Percentiles rank a stretch among this genome's conserved stretches.
These are phyloP conservation scores for Rhinophrynus dorsalis DNA, from an alignment of 2,797 vertebrate genomes.

Conservation along the genomic window DNA sequence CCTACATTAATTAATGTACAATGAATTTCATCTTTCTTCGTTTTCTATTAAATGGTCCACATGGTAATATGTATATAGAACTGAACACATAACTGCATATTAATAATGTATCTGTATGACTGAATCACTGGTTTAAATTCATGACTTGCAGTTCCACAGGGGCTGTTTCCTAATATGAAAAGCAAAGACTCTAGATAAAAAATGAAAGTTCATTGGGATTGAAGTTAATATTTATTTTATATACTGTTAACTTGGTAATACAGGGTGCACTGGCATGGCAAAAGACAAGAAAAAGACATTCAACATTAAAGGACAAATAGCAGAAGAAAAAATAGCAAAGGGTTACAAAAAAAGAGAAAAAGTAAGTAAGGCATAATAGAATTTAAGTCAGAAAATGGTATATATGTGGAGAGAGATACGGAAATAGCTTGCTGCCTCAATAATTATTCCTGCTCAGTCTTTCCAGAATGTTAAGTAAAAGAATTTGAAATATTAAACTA, in stretches of 20 bases:
- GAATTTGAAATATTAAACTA: no score
- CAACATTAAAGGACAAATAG: no score
- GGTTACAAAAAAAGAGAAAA: no score
- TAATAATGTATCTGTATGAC: slow-evolving; percentile 29
- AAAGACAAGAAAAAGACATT: no score
- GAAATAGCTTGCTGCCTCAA: no score
- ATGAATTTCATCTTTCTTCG: slow-evolving; percentile 7
- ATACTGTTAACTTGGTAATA: slow-evolving; percentile 1
- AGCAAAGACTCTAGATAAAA: slow-evolving; percentile 1
- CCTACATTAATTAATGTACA: slow-evolving; percentile 16
- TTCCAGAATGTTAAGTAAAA: no score
- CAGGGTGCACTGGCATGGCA: no score
- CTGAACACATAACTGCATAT: not conserved
- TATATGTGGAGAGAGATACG: no score
- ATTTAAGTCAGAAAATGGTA: no score
- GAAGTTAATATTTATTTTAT: not conserved
- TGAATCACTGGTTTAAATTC: slow-evolving; percentile 4
- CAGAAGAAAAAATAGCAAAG: no score
- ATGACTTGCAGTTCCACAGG: slow-evolving; percentile 16
- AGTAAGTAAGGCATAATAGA: no score
- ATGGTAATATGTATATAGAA: slow-evolving; percentile 4
- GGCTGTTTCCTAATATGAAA: slow-evolving; percentile 19
- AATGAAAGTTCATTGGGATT: not conserved
- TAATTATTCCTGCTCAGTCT: no score
- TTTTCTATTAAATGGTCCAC: slow-evolving; percentile 20